Conservation (phyloP, 2,888 invertebrate species). For the Drosophila eohydei region DNA sequence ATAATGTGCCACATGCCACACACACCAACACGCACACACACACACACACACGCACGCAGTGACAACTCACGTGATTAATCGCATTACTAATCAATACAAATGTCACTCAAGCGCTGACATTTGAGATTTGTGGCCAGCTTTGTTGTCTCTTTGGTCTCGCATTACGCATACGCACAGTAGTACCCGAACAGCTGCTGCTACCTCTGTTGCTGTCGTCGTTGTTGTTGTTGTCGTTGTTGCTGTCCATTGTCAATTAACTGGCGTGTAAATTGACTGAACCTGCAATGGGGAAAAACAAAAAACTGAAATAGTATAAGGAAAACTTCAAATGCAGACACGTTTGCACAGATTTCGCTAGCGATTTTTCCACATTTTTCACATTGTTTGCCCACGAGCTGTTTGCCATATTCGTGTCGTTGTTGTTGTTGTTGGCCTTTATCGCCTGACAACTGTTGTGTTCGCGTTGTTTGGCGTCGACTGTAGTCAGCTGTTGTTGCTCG, state of each 20-base stretch:
- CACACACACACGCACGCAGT: slow-evolving; percentile 14
- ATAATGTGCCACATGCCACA: slow-evolving; percentile 66
- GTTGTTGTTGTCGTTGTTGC: not conserved
- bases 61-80: slow-evolving; percentile 68
- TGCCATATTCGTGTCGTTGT: slow-evolving; percentile 10
- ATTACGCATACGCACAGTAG: slow-evolving; percentile 79
- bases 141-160: slow-evolving; percentile 43
- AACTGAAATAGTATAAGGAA: slow-evolving; percentile 15
- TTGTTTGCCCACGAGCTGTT: slow-evolving; percentile 28
- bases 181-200: slow-evolving; percentile 8
- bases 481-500: slow-evolving; percentile 27
- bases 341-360: slow-evolving; percentile 29
- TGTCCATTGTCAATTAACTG: slow-evolving; percentile 67
- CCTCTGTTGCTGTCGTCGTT: not conserved
- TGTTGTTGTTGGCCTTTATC: slow-evolving; percentile 35
- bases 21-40: slow-evolving; percentile 18
- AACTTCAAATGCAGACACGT: slow-evolving; percentile 39
- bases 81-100: slow-evolving; percentile 78
- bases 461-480: slow-evolving; percentile 19
- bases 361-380: slow-evolving; percentile 49
- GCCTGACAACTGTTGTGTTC: slow-evolving; percentile 36
- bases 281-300: slow-evolving; percentile 28
- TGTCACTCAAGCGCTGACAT: slow-evolving; percentile 74
- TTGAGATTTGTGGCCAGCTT: slow-evolving; percentile 73
- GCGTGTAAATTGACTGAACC: slow-evolving; percentile 69